Percentiles rank a stretch among this genome's conserved stretches.
Evolutionary conservation across 1,140 invertebrate species (phyloP).

Genomic region (Brachionus plicatilis): DNA sequence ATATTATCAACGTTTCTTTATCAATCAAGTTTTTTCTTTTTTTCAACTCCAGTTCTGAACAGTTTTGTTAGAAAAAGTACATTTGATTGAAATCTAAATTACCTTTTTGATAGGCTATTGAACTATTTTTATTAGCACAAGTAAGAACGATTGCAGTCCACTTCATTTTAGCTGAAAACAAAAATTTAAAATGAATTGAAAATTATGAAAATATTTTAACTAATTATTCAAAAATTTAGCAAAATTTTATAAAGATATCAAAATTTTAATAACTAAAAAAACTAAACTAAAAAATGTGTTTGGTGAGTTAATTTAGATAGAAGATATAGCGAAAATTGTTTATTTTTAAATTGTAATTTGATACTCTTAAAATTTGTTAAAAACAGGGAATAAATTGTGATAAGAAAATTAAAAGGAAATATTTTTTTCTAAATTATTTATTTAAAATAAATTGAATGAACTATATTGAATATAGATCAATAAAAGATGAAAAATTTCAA

Average conservation of each 20-base stretch:
- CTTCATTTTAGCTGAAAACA: constrained; percentile 41
- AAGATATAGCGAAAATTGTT: no score
- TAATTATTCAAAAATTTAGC: neutral
- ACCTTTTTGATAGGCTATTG: constrained; percentile 49
- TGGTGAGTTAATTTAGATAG: no score
- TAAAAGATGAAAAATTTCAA: neutral
- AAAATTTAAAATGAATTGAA: neutral
- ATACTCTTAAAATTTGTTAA: no score
- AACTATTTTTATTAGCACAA: constrained; percentile 47
- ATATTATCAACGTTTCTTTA: constrained; percentile 49
- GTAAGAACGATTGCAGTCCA: constrained; percentile 54
- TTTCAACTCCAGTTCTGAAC: constrained; percentile 51
- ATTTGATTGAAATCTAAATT: neutral
- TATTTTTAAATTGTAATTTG: no score
- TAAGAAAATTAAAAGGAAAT: neutral
- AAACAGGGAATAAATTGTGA: no score
- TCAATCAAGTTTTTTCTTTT: constrained; percentile 52
- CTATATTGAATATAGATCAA: neutral
- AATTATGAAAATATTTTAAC: neutral
- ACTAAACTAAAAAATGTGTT: neutral
- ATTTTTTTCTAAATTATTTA: neutral
- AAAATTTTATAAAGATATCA: neutral
- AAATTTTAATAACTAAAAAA: neutral
- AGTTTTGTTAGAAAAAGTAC: neutral
- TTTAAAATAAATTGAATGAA: neutral